These are phyloP conservation scores for Drosophila littoralis DNA, from an alignment of 1,140 invertebrate genomes.

Conservation along the genomic window DNA sequence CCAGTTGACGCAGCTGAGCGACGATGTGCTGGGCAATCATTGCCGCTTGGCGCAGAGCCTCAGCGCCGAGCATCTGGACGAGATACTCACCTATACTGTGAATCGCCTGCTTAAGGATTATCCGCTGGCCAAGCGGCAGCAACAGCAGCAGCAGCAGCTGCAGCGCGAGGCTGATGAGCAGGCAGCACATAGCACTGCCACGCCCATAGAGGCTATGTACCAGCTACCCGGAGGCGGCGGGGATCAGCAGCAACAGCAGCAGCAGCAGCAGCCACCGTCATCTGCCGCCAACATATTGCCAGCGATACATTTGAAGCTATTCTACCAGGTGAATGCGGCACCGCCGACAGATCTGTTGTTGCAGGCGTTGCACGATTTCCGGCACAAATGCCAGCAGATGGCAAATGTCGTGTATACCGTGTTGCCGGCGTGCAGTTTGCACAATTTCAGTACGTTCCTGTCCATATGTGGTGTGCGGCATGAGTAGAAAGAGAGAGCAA, in stretches of 20 bases:
- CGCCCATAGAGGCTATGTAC: constrained; percentile 4
- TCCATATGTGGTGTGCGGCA: constrained; percentile 90
- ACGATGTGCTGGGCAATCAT: constrained; percentile 86
- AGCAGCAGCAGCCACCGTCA: not conserved
- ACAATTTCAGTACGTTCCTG: constrained; percentile 91
- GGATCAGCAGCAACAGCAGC: too few relatives aligned
- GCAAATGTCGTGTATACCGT: constrained; percentile 89
- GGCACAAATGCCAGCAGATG: constrained; percentile 82
- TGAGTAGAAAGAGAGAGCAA: constrained; percentile 52
- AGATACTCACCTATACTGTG: constrained; percentile 89
- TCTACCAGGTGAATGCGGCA: constrained; percentile 88
- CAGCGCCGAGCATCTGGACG: constrained; percentile 87
- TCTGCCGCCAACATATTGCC: constrained; percentile 67
- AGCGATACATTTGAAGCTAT: constrained; percentile 89
- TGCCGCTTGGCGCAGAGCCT: constrained; percentile 85
- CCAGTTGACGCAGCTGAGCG: constrained; percentile 86
- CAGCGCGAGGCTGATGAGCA: constrained; percentile 23
- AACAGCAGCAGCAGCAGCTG: constrained; percentile 12
- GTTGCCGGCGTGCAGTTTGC: constrained; percentile 91
- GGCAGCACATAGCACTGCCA: constrained; percentile 24
- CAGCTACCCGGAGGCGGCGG: constrained; percentile 37
- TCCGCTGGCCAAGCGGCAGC: constrained; percentile 65
- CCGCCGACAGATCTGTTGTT: constrained; percentile 86
- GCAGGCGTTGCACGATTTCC: constrained; percentile 85
- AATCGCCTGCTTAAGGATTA: constrained; percentile 90